Percentiles rank a stretch among this genome's conserved stretches.
Evolutionary conservation across 2,888 invertebrate genomes (phyloP).

Genomic region (Sphaerophoria rueppellii): DNA sequence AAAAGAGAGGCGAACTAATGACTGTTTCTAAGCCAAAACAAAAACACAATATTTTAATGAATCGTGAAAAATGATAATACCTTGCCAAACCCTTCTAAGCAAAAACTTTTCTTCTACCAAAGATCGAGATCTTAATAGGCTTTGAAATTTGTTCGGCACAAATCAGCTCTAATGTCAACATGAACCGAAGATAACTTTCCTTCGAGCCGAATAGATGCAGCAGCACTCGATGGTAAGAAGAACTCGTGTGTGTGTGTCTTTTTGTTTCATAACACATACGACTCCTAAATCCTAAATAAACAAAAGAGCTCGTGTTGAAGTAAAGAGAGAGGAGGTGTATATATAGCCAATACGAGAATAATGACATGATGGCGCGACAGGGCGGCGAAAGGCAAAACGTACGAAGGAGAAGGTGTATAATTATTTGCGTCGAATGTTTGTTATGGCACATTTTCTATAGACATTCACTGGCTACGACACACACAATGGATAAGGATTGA

Average conservation of each 20-base stretch:
- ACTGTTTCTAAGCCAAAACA: not conserved
- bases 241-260: not conserved
- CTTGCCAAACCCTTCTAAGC: constrained; percentile 15
- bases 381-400: not conserved
- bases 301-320: constrained; percentile 1
- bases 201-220: not conserved
- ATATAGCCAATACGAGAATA: constrained; percentile 5
- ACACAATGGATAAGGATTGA: not conserved
- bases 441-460: constrained; percentile 20
- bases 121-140: constrained; percentile 12
- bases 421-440: constrained; percentile 16
- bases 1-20: constrained; percentile 5
- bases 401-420: constrained; percentile 1
- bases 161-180: not conserved
- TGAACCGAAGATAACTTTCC: no score
- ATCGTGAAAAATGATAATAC: constrained; percentile 16
- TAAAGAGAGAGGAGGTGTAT: not conserved
- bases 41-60: constrained; percentile 24
- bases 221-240: not conserved
- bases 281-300: constrained; percentile 30
- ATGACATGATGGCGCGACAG: not conserved
- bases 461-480: not conserved
- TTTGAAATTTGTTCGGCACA: constrained; percentile 11
- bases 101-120: not conserved
- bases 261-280: not conserved